Conservation (phyloP, 2,113 vertebrate genomes). For the Ptilonorhynchus violaceus region DNA sequence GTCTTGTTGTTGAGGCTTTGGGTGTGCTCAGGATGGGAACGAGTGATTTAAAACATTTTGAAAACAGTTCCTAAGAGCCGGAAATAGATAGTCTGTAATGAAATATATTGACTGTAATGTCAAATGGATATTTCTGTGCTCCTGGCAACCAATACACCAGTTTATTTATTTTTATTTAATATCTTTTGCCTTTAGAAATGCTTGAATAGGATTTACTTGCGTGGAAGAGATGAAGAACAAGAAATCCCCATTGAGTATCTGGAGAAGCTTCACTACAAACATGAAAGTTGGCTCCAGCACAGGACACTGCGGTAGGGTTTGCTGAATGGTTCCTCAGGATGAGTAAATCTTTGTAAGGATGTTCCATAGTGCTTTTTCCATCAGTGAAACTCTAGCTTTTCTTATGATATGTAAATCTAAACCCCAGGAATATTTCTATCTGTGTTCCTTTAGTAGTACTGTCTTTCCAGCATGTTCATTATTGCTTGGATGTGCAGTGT, state of each 20-base stretch:
- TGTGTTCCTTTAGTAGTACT: background rate
- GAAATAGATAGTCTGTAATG: background rate
- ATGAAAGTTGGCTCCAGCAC: slow-evolving; percentile 93
- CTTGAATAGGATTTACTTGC: slow-evolving; percentile 82
- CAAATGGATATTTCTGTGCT: background rate
- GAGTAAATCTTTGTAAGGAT: background rate
- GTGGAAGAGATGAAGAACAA: slow-evolving; percentile 91
- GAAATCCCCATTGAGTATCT: slow-evolving; percentile 92
- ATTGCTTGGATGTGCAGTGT: accelerated
- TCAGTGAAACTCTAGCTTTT: background rate
- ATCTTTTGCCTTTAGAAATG: slow-evolving; percentile 77
- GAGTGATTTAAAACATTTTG: background rate
- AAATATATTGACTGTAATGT: no score
- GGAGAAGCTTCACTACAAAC: slow-evolving; percentile 93
- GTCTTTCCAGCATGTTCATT: background rate
- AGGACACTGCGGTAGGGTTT: slow-evolving; percentile 81
- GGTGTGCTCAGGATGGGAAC: background rate
- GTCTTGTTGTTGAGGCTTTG: background rate
- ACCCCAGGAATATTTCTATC: background rate
- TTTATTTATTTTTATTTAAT: background rate
- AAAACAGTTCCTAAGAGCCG: background rate
- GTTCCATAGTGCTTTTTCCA: background rate
- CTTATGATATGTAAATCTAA: accelerated
- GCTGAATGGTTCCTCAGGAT: no score
- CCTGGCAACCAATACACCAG: background rate